Evolutionary conservation across 2,113 vertebrate species (phyloP).

Genomic region (Ophthalmolycus amberensis): DNA sequence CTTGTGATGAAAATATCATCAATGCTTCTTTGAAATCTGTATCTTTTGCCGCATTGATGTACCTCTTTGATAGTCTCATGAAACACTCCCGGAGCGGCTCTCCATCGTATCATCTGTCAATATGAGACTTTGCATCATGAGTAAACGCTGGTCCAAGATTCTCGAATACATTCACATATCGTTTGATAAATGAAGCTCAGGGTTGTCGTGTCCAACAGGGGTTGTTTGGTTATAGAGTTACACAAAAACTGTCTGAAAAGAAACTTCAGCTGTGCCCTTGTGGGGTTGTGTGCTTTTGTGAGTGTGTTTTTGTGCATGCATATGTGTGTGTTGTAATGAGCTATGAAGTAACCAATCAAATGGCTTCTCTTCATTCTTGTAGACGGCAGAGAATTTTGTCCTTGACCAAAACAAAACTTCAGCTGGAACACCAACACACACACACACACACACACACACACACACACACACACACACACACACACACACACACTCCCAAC

Average conservation of each 20-base stretch:
- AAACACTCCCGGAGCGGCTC: constrained; percentile 9
- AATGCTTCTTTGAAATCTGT: constrained; percentile 10
- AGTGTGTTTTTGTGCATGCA: neutral
- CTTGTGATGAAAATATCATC: constrained; percentile 16
- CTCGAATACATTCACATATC: neutral
- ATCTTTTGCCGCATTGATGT: neutral
- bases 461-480: neutral
- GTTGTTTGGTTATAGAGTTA: neutral
- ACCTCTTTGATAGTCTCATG: constrained; percentile 20
- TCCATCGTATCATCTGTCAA: constrained; percentile 38
- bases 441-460: constrained; percentile 13
- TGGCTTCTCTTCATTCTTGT: constrained; percentile 7
- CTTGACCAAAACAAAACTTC: constrained; percentile 51
- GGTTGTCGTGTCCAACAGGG: constrained; percentile 5
- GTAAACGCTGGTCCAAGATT: constrained; percentile 26
- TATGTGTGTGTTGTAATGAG: constrained; percentile 23
- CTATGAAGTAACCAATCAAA: constrained; percentile 27
- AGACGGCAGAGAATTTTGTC: constrained; percentile 8
- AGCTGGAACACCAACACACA: neutral
- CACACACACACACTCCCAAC: constrained; percentile 16
- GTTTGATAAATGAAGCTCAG: constrained; percentile 29
- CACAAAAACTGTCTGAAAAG: constrained; percentile 4
- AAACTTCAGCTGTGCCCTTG: constrained; percentile 23
- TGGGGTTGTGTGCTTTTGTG: neutral
- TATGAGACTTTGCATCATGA: constrained; percentile 42